Percentiles rank a stretch among this genome's conserved stretches.
phyloP scores from a whole-genome alignment of 2,888 invertebrate species.

The Slavum lentiscoides region DNA sequence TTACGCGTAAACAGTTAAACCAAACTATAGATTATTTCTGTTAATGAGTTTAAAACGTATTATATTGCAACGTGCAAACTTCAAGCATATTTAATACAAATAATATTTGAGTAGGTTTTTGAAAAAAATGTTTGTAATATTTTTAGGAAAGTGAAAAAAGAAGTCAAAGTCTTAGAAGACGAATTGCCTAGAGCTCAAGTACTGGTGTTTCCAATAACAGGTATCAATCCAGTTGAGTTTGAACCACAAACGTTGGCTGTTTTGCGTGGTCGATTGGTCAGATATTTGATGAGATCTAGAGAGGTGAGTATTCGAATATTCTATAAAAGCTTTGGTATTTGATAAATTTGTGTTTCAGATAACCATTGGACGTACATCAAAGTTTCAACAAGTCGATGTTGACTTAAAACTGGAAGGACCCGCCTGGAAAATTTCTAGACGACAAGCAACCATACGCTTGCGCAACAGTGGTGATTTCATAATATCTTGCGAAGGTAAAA shows the following conservation, averaged over 20 bases:
- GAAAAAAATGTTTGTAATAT: conserved; percentile 40
- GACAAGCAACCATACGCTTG: conserved; percentile 87
- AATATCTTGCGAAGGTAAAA: conserved; percentile 90
- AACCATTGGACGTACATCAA: conserved; percentile 86
- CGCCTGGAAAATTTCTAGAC: conserved; percentile 87
- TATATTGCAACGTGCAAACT: too few relatives aligned
- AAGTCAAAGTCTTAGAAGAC: conserved; percentile 85
- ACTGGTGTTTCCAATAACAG: conserved; percentile 85
- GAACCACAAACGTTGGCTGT: conserved; percentile 93
- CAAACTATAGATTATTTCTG: too few relatives aligned
- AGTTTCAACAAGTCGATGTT: conserved; percentile 88
- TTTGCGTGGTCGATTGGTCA: conserved; percentile 84
- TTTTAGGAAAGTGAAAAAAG: conserved; percentile 73
- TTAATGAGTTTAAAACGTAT: too few relatives aligned
- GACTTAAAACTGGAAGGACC: conserved; percentile 93
- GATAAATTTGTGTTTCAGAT: conserved; percentile 65
- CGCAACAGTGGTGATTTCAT: conserved; percentile 94
- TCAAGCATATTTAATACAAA: background rate
- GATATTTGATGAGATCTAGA: conserved; percentile 90
- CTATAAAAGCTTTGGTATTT: background rate
- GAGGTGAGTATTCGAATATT: conserved; percentile 65
- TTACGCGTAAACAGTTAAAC: background rate
- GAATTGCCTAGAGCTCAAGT: conserved; percentile 90
- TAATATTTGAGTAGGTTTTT: background rate
- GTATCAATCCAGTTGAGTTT: conserved; percentile 82